Base-by-base conservation (phyloP, 2,113 vertebrate genomes). In the Pleuronectes platessa region DNA sequence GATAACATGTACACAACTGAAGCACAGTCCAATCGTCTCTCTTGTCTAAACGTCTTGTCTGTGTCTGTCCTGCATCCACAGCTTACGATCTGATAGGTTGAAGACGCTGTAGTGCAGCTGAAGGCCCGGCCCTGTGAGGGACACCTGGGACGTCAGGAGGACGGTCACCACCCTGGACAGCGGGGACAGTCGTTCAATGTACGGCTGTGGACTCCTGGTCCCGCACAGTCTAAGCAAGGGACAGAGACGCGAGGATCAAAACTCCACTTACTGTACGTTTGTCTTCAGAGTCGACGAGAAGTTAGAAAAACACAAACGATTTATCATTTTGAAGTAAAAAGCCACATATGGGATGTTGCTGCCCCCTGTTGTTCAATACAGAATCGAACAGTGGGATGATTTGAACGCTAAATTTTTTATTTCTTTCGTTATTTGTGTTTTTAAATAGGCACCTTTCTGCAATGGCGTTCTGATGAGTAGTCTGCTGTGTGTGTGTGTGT, bases 21-120 rank as follows among this genome's bases (percentile, higher is more conserved):
- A 47, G 14, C 51, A 53, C 18, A 49, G 15, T 49, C 4, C 5
- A 18, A 49, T 40, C 37, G 37, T 40, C 45, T 47, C 45, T 45
- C 42, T 45, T 2, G 2, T 45, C 20, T 23, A 7, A 1, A 27
- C 66, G 1, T 67, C 20, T 40, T 4, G 27, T 20, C 5, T 61
- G 1, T 53, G 12, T 24, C 21, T n/a, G 26, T 63, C 0, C 51
- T 51, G 26, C 4, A 3, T 11, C 26, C 13, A 9, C 0, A 73
- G 93, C 97, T 95, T 86, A 99, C 97, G 96, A 20, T 98, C 96
- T 1, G 97, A 95, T 35, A 95, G 95, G 90, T 98, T 98, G 91
- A 97, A 98, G 61, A 96, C 51, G 61, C 96, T 94, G 86, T 96
- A 99, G 74, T 89, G 92, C 1, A 95, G 92, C 88, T 95, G 96